Conservation (phyloP, 2,113 vertebrate genomes). For the Dasyprocta punctata region DNA sequence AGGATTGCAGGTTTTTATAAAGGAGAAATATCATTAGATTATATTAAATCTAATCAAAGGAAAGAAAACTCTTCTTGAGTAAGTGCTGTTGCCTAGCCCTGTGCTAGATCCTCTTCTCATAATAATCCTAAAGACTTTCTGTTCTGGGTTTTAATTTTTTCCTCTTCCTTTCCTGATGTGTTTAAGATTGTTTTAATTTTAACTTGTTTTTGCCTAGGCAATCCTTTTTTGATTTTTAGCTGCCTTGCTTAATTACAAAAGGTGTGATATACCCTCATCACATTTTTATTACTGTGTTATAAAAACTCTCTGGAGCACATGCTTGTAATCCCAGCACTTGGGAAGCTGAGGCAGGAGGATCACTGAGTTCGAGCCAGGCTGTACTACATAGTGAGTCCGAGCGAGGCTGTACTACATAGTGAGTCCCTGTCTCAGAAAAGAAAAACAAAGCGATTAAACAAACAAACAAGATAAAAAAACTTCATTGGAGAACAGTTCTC, state of each 20-base stretch:
- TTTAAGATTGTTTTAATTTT: background rate
- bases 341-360: background rate
- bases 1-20: constrained; percentile 35
- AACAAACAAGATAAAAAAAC: background rate
- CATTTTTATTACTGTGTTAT: constrained; percentile 37
- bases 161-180: constrained; percentile 22
- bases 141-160: background rate
- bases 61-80: background rate
- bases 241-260: constrained; percentile 34
- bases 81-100: background rate
- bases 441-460: background rate
- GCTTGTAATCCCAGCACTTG: background rate
- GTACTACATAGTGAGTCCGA: too few relatives aligned
- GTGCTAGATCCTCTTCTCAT: background rate
- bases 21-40: background rate
- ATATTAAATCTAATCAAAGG: constrained; percentile 41
- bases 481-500: constrained; percentile 6
- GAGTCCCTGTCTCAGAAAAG: background rate
- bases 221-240: background rate
- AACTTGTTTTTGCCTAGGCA: background rate
- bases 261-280: background rate
- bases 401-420: background rate
- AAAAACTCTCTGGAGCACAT: background rate
- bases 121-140: background rate
- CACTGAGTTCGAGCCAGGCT: background rate